Evolutionary conservation across 2,888 invertebrate genomes (phyloP).

Genomic region (Papilio demoleus): DNA sequence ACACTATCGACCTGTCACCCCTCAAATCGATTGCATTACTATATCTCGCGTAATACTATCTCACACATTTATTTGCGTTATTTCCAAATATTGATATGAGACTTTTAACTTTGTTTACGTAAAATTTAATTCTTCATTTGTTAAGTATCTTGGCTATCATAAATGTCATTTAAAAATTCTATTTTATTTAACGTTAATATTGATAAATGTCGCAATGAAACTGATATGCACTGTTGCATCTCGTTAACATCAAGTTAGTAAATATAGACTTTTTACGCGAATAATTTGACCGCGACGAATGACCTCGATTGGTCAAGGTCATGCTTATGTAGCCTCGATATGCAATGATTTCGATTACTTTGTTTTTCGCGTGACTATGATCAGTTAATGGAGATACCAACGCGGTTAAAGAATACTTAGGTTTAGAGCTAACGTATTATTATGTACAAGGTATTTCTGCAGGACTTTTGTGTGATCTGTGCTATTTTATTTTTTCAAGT

Average conservation of each 20-base stretch:
- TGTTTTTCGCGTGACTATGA: constrained; percentile 62
- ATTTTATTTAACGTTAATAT: neutral
- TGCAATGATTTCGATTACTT: constrained; percentile 56
- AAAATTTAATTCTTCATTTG: neutral
- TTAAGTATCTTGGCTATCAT: too few relatives aligned
- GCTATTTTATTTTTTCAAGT: constrained; percentile 57
- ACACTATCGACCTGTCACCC: constrained; percentile 60
- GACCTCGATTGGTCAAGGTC: constrained; percentile 72
- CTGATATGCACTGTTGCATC: constrained; percentile 49
- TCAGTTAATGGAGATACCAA: constrained; percentile 51
- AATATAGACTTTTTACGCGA: constrained; percentile 50
- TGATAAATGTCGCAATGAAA: constrained; percentile 40
- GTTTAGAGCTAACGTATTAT: neutral
- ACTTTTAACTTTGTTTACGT: neutral
- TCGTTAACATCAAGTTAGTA: constrained; percentile 48
- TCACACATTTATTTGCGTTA: neutral
- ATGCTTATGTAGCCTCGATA: constrained; percentile 59
- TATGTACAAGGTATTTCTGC: neutral
- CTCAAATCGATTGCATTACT: constrained; percentile 46
- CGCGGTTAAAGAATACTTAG: neutral
- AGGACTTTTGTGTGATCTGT: constrained; percentile 37
- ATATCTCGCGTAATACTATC: neutral
- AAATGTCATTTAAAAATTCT: neutral
- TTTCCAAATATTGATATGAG: neutral
- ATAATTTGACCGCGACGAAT: constrained; percentile 64